Base-by-base conservation (phyloP, 2,888 invertebrate species). In the Rutpela maculata region DNA sequence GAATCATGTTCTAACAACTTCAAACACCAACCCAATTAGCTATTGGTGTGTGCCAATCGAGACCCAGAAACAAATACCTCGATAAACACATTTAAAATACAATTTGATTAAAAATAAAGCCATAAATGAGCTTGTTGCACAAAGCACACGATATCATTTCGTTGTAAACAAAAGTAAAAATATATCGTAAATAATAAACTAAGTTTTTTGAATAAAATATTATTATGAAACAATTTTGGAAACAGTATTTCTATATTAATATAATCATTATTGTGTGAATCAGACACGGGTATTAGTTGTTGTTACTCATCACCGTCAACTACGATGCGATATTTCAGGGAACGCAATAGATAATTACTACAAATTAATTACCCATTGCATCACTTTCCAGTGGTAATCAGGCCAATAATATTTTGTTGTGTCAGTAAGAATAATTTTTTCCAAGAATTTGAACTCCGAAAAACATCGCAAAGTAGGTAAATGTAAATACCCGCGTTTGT, bases 331-430 rank as follows among this genome's bases (percentile, higher is more conserved):
- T 80, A 81, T 79, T 81, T 80, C 78, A 69, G 75, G 80, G 75
- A 82, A 78, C 79, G 81, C 80, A 79, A 81, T 35, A 15, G 10
- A 43, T 78, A 80, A 78, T 81, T 83, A 78, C 77, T 77, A 79
- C 73, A 81, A 81, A 78, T 77, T 81, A 83, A 81, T 81, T 81
- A 81, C 80, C 60, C 57, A 82, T 82, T 83, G 81, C 83, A 80
- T 84, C 82, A 82, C 62, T 83, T 75, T 59, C 38, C 43, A 50
- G 22, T 22, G 60, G 19, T 60, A 70, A 70, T 60, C 56, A 12
- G 60, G 15, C 69, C 57, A 70, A 70, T 70, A 35, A 67, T 70
- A 60, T 70, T 60, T 19, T 12, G 70, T 70, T 38, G 70, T 60
- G 43, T 59, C 69, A 59, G 38, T 57, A 59, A 12, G 50, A 65